These are phyloP conservation scores for Thryonomys swinderianus DNA, from an alignment of 2,113 vertebrate species.

Conservation along the genomic window DNA sequence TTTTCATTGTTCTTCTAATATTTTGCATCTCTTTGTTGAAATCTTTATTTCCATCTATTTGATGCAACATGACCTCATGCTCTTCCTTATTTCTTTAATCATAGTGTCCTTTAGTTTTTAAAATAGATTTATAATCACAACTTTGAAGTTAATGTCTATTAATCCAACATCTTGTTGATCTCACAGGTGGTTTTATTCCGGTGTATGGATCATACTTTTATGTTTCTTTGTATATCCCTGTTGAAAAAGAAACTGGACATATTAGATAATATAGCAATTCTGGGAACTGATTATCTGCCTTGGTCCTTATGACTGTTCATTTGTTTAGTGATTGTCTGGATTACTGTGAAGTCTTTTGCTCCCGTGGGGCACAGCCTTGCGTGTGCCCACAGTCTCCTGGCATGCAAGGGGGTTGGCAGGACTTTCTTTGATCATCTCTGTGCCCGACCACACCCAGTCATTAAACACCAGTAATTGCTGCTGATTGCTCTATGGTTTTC, in stretches of 20 bases:
- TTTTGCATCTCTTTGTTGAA: not conserved
- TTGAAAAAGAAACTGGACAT: constrained; percentile 17
- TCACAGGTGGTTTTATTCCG: not conserved
- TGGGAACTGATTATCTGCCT: not conserved
- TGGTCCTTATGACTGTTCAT: not conserved
- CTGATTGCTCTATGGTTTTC: constrained; percentile 39
- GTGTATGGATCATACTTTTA: not conserved
- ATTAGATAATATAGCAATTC: not conserved
- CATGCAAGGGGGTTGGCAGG: not conserved
- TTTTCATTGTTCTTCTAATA: not conserved
- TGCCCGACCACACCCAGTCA: not conserved
- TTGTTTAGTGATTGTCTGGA: not conserved
- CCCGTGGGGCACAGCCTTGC: not conserved
- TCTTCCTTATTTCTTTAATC: not conserved
- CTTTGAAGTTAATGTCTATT: constrained; percentile 47
- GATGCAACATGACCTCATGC: not conserved
- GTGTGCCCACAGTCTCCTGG: not conserved
- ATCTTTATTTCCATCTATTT: not conserved
- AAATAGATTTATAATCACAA: not conserved
- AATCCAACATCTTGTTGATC: not conserved
- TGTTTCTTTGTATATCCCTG: constrained; percentile 1
- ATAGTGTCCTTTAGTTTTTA: constrained; percentile 10
- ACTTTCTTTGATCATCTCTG: constrained; percentile 9
- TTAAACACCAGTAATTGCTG: constrained; percentile 11
- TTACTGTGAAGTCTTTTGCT: not conserved